Evolutionary conservation across 2,113 vertebrate genomes (phyloP).

Genomic region (Thamnaconus septentrionalis): DNA sequence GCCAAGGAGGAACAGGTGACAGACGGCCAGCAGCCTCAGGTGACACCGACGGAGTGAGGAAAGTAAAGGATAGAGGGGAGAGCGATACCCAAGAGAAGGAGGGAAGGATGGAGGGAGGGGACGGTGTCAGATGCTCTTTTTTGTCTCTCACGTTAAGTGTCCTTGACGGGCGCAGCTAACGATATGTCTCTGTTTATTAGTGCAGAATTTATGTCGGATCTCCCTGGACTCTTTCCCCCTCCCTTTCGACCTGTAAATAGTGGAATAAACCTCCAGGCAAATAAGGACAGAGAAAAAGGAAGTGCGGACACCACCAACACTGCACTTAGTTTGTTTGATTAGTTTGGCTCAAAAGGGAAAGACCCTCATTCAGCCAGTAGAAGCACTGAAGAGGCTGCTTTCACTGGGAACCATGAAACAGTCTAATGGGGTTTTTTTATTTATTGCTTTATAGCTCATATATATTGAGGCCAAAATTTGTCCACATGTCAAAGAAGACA

Average conservation of each 20-base stretch:
- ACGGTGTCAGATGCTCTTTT: conserved; percentile 65
- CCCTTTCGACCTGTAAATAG: conserved; percentile 15
- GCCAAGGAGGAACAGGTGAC: conserved; percentile 53
- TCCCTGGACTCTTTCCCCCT: conserved; percentile 1
- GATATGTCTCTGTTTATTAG: conserved; percentile 52
- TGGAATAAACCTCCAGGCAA: conserved; percentile 26
- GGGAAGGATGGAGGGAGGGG: conserved; percentile 40
- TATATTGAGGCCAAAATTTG: conserved; percentile 14
- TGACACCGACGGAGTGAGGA: conserved; percentile 37
- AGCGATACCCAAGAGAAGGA: conserved; percentile 64
- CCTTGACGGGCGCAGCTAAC: conserved; percentile 59
- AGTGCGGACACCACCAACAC: conserved; percentile 19
- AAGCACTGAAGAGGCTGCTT: conserved; percentile 10
- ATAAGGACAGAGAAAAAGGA: conserved; percentile 7
- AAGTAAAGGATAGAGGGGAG: conserved; percentile 31
- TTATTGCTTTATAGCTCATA: conserved; percentile 25
- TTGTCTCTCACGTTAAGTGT: conserved; percentile 53
- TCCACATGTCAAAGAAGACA: conserved; percentile 29
- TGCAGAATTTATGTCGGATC: conserved; percentile 45
- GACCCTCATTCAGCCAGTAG: conserved; percentile 42
- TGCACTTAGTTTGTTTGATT: conserved; percentile 34
- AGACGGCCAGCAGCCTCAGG: conserved; percentile 51
- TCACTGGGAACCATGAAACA: background rate
- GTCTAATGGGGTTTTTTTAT: conserved; percentile 33
- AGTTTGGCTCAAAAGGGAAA: conserved; percentile 15